Evolutionary conservation across 2,888 invertebrate genomes (phyloP), one percentile per base, ranked within the genome.

Genomic region (Pelosia muscerda): DNA sequence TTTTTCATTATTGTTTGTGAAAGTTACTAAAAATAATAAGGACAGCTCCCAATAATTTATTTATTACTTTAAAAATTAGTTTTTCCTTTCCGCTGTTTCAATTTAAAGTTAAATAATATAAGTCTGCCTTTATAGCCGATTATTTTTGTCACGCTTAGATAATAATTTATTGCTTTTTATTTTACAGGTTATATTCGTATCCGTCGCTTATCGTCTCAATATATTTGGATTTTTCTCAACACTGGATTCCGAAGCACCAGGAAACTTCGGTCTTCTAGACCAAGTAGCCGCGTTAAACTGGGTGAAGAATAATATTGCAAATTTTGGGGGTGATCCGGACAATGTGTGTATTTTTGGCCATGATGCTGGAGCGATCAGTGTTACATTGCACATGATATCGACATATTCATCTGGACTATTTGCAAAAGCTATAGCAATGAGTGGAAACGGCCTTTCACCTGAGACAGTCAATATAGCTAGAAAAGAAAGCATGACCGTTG

Each of bases 181-280:
- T 88, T 90, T 71, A 23, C 95, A 96, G 95, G 95, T 98, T 19
- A 96, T 98, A 79, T 97, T 98, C 62, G 96, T 98, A 10, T 97
- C 97, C 1, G 96, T 97, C 55, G 96, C 97, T 0, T 98, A 97
- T 90, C 96, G 98, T 10, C 91, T 98, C 60, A 97, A 97, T 87
- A 97, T 98, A 74, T 96, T 98, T 78, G 98, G 98, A n/a, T 98
- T 98, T 86, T 96, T 98, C 84, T 97, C 97, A 22, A 97, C 97
- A 9, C 95, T 96, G 80, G 97, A 98, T 84, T 96, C 96, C 9
- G 97, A 97, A 87, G 96, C 97, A 8, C 95, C 97, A 0, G 98
- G 98, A 1, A 98, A 98, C 87, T 97, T 96, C 77, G 98, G 98
- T 0, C 92, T 98, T 74, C 95, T 97, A 92, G 98, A 98, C 84